These are phyloP conservation scores for Anarrhichthys ocellatus DNA, from an alignment of 2,113 vertebrate genomes.

Conservation along the genomic window DNA sequence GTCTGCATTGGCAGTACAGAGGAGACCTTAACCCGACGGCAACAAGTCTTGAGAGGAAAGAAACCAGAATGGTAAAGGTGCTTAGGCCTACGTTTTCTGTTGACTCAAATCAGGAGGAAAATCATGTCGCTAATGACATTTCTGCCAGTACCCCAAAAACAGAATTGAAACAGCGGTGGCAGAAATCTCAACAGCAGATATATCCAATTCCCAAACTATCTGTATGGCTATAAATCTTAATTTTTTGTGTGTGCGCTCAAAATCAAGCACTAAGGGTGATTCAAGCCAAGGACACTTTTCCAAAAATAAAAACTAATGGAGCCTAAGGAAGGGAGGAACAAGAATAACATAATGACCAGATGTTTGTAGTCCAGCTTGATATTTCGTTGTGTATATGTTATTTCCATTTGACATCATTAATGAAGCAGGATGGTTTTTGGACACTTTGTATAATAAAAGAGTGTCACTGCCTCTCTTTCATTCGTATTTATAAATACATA, in stretches of 20 bases:
- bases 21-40: slow-evolving; percentile 5
- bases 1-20: slow-evolving; percentile 15
- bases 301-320: neutral
- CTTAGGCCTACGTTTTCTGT: neutral
- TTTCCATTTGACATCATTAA: neutral
- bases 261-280: neutral
- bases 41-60: neutral
- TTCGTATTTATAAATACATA: neutral
- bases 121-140: neutral
- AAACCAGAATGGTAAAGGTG: neutral
- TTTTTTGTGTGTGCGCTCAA: too few relatives aligned
- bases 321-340: too few relatives aligned
- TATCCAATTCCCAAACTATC: neutral
- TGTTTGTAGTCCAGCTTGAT: neutral
- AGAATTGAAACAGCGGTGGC: neutral
- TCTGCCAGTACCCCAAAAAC: neutral
- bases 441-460: neutral
- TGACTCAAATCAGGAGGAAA: neutral
- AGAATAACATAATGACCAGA: neutral
- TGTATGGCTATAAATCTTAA: neutral
- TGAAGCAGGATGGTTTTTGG: too few relatives aligned
- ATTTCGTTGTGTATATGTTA: neutral
- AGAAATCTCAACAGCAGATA: neutral
- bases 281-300: neutral
- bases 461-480: neutral